phyloP scores from a whole-genome alignment of 2,797 vertebrate genomes.

The Rallus crepitans region DNA sequence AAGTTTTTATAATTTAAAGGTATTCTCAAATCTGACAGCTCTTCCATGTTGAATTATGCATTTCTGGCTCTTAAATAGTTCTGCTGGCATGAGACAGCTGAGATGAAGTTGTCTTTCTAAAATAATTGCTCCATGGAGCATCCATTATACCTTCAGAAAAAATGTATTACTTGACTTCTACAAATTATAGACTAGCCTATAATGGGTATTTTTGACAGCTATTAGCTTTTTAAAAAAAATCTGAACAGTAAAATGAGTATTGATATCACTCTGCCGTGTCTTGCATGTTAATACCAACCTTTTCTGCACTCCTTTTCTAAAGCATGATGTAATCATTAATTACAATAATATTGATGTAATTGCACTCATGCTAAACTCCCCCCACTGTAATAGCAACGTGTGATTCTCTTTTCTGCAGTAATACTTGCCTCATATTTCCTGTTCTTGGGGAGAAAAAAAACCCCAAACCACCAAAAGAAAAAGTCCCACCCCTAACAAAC shows the following conservation, averaged over 20 bases:
- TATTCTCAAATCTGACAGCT: constrained; percentile 86
- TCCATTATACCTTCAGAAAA: constrained; percentile 88
- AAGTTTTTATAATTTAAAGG: constrained; percentile 88
- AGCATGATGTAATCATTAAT: constrained; percentile 81
- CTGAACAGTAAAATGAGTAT: constrained; percentile 84
- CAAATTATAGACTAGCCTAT: constrained; percentile 88
- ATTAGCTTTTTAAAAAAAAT: constrained; percentile 83
- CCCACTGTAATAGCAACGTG: neutral
- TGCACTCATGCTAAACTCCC: constrained; percentile 59
- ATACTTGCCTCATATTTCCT: constrained; percentile 27
- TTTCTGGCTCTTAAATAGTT: constrained; percentile 87
- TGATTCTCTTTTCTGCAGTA: neutral
- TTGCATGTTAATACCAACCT: constrained; percentile 80
- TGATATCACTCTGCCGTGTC: constrained; percentile 81
- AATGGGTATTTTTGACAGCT: constrained; percentile 88
- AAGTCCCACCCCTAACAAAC: no score
- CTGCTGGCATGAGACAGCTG: constrained; percentile 84
- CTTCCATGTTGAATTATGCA: constrained; percentile 86
- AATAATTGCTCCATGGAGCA: constrained; percentile 88
- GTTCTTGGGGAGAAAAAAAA: neutral
- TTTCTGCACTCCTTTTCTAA: constrained; percentile 70
- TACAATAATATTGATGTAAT: constrained; percentile 77
- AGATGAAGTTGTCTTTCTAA: constrained; percentile 89
- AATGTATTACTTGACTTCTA: constrained; percentile 88
- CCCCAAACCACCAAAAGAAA: no score